These are phyloP conservation scores for Pterophyllum scalare DNA, from an alignment of 2,113 vertebrate genomes.

Conservation along the genomic window DNA sequence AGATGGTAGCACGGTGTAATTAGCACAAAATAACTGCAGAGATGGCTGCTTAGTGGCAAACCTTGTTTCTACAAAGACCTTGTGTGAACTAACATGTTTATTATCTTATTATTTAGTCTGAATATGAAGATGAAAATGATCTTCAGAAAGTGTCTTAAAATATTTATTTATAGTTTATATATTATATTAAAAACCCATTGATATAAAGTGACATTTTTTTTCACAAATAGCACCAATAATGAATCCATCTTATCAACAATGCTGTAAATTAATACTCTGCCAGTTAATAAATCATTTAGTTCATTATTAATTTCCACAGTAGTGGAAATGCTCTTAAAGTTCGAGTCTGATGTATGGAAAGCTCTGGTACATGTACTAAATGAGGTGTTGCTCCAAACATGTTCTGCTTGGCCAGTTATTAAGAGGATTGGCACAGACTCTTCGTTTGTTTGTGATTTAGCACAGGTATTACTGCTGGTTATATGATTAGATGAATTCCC, in stretches of 20 bases:
- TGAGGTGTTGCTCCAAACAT: constrained; percentile 1
- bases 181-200: background rate
- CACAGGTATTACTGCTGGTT: constrained; percentile 21
- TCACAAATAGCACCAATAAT: background rate
- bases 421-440: constrained; percentile 34
- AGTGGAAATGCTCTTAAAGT: background rate
- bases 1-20: background rate
- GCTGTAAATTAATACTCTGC: background rate
- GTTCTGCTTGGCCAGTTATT: constrained; percentile 34
- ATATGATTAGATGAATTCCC: constrained; percentile 37
- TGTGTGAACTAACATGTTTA: background rate
- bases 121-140: background rate
- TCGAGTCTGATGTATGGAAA: background rate
- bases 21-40: background rate
- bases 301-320: background rate
- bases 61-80: background rate
- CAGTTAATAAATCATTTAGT: background rate
- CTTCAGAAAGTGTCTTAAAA: background rate
- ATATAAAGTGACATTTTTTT: background rate
- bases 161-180: too few species aligned
- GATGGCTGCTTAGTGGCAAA: background rate
- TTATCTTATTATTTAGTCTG: background rate
- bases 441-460: constrained; percentile 31
- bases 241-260: background rate
- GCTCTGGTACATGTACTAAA: background rate